Percentiles rank a stretch among this genome's conserved stretches.
phyloP scores from a whole-genome alignment of 2,113 vertebrate genomes.

The Heliornis fulica region DNA sequence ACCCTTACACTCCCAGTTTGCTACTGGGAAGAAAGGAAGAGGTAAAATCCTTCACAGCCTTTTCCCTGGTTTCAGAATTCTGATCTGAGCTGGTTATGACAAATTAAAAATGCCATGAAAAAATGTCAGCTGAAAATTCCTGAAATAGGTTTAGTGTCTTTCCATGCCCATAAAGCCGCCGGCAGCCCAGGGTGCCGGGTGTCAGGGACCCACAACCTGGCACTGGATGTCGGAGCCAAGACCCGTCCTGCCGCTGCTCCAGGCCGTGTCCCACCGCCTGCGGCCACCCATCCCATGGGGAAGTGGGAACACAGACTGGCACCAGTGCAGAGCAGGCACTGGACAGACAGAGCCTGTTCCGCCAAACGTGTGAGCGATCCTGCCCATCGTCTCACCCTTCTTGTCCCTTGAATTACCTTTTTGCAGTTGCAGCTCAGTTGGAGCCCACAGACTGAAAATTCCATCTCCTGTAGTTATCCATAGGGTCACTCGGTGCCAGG shows the following conservation, averaged over 20 bases:
- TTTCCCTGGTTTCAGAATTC: not conserved
- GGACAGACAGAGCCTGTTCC: not conserved
- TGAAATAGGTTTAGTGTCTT: not conserved
- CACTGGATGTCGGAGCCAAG: accelerated
- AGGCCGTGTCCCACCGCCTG: not conserved
- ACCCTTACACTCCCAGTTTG: not conserved
- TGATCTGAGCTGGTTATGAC: not conserved
- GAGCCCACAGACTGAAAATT: not conserved
- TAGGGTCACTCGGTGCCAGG: accelerated
- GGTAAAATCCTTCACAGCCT: not conserved
- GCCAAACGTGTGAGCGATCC: not conserved
- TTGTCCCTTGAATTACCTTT: not conserved
- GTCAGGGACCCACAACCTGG: not conserved
- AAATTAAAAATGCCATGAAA: not conserved
- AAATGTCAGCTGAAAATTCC: not conserved
- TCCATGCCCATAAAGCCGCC: not conserved
- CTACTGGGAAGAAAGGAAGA: not conserved
- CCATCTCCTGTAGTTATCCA: not conserved
- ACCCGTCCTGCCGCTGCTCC: not conserved
- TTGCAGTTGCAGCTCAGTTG: not conserved
- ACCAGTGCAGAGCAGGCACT: not conserved
- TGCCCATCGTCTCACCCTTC: not conserved
- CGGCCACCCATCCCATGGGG: not conserved
- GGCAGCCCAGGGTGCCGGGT: not conserved
- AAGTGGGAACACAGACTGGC: accelerated